Percentiles rank a stretch among this genome's conserved stretches.
These are phyloP conservation scores for Xerus inauris DNA, from an alignment of 2,113 vertebrate genomes.

Conservation along the genomic window DNA sequence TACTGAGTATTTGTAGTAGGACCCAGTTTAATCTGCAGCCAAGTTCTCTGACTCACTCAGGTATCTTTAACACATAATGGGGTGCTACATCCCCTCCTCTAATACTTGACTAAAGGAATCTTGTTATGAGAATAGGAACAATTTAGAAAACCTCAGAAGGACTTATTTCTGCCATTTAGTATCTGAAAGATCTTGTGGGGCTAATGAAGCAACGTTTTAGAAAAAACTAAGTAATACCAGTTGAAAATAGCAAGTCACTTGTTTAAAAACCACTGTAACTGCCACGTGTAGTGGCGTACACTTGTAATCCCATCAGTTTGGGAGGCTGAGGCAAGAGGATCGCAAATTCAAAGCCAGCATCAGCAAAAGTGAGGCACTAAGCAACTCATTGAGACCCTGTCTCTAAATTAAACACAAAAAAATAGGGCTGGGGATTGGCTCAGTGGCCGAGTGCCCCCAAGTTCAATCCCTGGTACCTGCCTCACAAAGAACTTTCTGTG, in stretches of 20 bases:
- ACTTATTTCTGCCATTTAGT: constrained; percentile 34
- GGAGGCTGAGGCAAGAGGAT: too few species aligned
- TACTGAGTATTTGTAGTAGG: constrained; percentile 60
- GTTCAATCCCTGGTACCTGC: too few species aligned
- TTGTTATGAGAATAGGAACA: constrained; percentile 57
- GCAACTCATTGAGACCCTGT: too few species aligned
- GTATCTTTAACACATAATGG: constrained; percentile 73
- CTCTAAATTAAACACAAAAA: too few species aligned
- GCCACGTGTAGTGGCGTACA: too few species aligned
- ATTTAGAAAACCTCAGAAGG: constrained; percentile 66
- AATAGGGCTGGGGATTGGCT: too few species aligned
- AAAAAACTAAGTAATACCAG: neutral
- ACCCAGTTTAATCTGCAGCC: neutral
- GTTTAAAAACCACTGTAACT: constrained; percentile 58
- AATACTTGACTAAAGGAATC: constrained; percentile 45
- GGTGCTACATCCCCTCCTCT: constrained; percentile 70
- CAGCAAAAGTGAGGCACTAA: too few species aligned
- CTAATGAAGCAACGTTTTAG: constrained; percentile 51
- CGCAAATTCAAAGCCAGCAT: too few species aligned
- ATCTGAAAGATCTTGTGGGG: constrained; percentile 56
- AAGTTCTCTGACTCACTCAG: constrained; percentile 54
- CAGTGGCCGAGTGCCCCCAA: too few species aligned
- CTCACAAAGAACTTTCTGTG: too few species aligned
- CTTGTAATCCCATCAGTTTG: too few species aligned
- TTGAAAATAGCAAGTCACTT: neutral